A percentile compares a stretch with the other conserved stretches of the same genome.
These are phyloP conservation scores for Melanotus villosus DNA, from an alignment of 2,888 invertebrate genomes.

Conservation along the genomic window DNA sequence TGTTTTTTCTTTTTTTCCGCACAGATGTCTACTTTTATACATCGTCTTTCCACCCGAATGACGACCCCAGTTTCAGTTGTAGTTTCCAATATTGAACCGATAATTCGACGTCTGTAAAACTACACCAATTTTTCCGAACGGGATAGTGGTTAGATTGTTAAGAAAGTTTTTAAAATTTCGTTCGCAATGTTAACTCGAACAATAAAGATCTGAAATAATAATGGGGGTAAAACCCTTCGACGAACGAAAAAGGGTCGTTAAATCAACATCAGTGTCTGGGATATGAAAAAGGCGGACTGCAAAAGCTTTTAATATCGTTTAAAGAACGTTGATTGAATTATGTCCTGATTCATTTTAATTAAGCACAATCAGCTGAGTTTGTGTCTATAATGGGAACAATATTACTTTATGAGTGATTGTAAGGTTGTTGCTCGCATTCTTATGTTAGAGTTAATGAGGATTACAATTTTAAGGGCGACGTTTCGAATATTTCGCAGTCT, in stretches of 20 bases:
- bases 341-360: constrained; percentile 34
- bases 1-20: neutral
- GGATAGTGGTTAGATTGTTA: too few species aligned
- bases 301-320: constrained; percentile 11
- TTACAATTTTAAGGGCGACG: neutral
- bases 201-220: too few species aligned
- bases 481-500: too few species aligned
- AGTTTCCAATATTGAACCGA: constrained; percentile 32
- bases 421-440: constrained; percentile 3
- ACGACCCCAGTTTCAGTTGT: constrained; percentile 29
- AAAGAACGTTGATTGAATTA: constrained; percentile 32
- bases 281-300: constrained; percentile 20
- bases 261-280: constrained; percentile 8
- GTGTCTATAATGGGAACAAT: constrained; percentile 27
- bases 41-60: constrained; percentile 36
- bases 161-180: too few species aligned
- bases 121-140: neutral
- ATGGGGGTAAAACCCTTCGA: neutral
- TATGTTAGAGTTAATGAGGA: neutral
- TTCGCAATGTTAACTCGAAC: too few species aligned
- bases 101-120: neutral
- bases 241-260: neutral
- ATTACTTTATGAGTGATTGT: constrained; percentile 25
- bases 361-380: constrained; percentile 31
- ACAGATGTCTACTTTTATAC: constrained; percentile 14